Evolutionary conservation across 2,113 vertebrate genomes (phyloP), one percentile per base, ranked within the genome.

Genomic region (Peromyscus polionotus): DNA sequence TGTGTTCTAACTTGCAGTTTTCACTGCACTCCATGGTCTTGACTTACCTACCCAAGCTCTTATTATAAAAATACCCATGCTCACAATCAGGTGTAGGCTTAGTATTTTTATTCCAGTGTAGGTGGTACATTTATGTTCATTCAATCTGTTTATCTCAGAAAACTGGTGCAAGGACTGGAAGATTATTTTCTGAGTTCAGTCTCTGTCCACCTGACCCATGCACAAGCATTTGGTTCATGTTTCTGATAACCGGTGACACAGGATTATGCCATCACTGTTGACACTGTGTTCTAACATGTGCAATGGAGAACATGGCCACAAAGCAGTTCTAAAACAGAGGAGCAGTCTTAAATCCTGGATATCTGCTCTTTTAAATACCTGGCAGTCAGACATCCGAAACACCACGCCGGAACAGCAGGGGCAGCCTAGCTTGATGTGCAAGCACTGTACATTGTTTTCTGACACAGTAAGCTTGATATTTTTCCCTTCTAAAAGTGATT

Each of bases 401-500:
- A 90, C 7, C 73, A 61, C 28, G 17, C 7, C 48, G 42, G 17
- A 68, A 28, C 68, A 80, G 59, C 54, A 45, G 22, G 4, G 3
- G 36, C 48, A 1, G 63, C 28, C 33, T 2, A 26, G 33, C 33
- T 87, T 89, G 76, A 31, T 54, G 73, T 17, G 11, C 20, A 90
- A 70, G 51, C 28, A 89, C 75, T 24, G 0, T 83, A 14, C 14
- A 20, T n/a, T 91, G 48, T 67, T 86, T 94, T 86, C 67, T 73
- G 48, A 92, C 48, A 94, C 20, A 26, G 36, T 45, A 22, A 94
- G 67, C 24, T 96, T 94, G 72, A 73, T 90, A 19, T 54, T 94
- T 79, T 68, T 28, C n/a, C 45, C 39, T 95, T 87, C 83, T 93
- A 67, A 84, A 91, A 90, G 42, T 45, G 45, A 97, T 96, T 93